Evolutionary conservation across 2,888 invertebrate species (phyloP).

Genomic region (Agrochola litura): DNA sequence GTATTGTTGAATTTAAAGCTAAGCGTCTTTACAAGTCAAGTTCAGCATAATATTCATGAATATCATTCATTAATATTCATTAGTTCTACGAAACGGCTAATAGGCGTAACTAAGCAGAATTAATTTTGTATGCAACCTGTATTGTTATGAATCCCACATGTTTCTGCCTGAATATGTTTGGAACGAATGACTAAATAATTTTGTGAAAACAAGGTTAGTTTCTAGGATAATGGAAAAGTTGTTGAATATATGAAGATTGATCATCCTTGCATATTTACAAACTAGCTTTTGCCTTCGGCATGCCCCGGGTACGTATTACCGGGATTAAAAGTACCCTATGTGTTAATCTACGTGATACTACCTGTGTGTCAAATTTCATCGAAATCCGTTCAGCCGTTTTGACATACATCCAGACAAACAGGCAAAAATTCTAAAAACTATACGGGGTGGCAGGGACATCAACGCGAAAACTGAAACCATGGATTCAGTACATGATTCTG

Average conservation of each 20-base stretch:
- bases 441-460: too few species aligned
- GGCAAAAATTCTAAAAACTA: too few species aligned
- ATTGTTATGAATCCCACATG: conserved; percentile 24
- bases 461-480: too few species aligned
- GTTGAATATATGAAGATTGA: background rate
- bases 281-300: too few species aligned
- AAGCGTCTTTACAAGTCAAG: conserved; percentile 36
- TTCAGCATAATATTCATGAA: conserved; percentile 38
- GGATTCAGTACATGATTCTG: too few species aligned
- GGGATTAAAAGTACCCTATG: too few species aligned
- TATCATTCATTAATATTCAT: conserved; percentile 46
- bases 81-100: conserved; percentile 34
- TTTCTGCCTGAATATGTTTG: conserved; percentile 17
- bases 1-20: conserved; percentile 20
- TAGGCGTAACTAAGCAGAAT: conserved; percentile 20
- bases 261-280: background rate
- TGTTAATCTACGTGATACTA: too few species aligned
- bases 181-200: conserved; percentile 33
- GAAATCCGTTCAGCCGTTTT: too few species aligned
- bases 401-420: too few species aligned
- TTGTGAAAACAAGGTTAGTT: conserved; percentile 23
- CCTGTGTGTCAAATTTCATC: too few species aligned
- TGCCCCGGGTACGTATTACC: too few species aligned
- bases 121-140: conserved; percentile 21
- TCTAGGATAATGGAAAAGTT: background rate